A percentile compares a stretch with the other conserved stretches of the same genome.
Conservation (phyloP, 2,797 vertebrate species). For the Cercopithecus petaurista region DNA sequence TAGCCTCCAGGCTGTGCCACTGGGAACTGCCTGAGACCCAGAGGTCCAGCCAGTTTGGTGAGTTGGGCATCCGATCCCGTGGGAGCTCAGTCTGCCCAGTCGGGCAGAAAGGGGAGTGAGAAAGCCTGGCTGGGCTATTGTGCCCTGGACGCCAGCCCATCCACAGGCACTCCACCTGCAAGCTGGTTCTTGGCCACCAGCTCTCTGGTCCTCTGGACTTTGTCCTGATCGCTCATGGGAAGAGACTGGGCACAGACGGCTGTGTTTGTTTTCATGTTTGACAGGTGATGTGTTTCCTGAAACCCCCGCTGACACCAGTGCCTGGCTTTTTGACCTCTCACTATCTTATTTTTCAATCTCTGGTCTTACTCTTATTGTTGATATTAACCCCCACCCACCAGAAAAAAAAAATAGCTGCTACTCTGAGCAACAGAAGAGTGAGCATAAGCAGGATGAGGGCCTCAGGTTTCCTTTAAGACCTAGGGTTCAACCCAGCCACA, state of each 20-base stretch:
- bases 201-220: constrained; percentile 26
- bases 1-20: neutral
- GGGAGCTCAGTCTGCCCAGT: neutral
- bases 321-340: neutral
- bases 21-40: neutral
- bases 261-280: neutral
- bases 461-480: neutral
- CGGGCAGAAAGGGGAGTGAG: neutral
- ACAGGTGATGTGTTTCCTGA: constrained; percentile 46
- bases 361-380: neutral
- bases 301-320: neutral
- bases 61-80: neutral
- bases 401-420: neutral
- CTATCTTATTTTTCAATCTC: neutral
- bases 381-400: neutral
- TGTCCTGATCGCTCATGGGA: neutral
- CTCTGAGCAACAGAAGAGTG: neutral
- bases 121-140: neutral
- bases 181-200: neutral
- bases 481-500: neutral
- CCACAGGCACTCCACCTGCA: neutral
- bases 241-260: neutral
- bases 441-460: neutral
- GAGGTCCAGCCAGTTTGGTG: neutral
- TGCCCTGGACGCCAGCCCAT: neutral